Evolutionary conservation across 2,113 vertebrate genomes (phyloP), one percentile per base, ranked within the genome.

Genomic region (Tetrao urogallus): DNA sequence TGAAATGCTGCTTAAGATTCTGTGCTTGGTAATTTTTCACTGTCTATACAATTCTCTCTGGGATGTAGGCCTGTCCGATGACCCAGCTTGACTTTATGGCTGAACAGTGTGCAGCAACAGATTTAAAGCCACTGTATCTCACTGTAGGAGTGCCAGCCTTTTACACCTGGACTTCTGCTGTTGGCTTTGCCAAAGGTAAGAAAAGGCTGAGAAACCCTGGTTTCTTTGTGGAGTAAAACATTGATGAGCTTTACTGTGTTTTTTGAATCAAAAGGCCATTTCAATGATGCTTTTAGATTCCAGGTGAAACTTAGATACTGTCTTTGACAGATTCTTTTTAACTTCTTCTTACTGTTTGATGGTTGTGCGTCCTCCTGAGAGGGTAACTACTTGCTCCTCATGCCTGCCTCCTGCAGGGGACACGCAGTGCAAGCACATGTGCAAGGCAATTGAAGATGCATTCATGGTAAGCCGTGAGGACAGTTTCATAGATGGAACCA

Each of bases 31-130:
- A 38, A 45, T 61, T 42, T 78, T 64, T 81, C 65, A 19, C 79
- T 58, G 40, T 50, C n/a, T 40, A 8, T 47, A 16, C 70, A 5
- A 42, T 75, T 83, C 47, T 92, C 74, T 83, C 48, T 81, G 73
- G 81, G 65, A 19, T 80, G 18, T 82, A 99, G 99, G 96, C 97
- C 81, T 99, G 99, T 75, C 56, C 82, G 85, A 71, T 11, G 40
- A 98, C 97, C 77, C 99, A 99, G 97, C 92, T 98, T 91, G 98
- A 98, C 70, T 99, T 99, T 82, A 99, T 99, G 98, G 93, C 98
- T 1, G 97, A 99, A 64, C 99, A 99, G 90, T 99, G 99, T 6
- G 98, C 98, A 4, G 92, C 97, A 76, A 99, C 99, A 3, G 94
- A 99, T 65, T 6, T 66, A 27, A 95, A 98, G 64, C 98, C 99